Conservation (phyloP, 2,113 vertebrate genomes). For the Xiphophorus maculatus region DNA sequence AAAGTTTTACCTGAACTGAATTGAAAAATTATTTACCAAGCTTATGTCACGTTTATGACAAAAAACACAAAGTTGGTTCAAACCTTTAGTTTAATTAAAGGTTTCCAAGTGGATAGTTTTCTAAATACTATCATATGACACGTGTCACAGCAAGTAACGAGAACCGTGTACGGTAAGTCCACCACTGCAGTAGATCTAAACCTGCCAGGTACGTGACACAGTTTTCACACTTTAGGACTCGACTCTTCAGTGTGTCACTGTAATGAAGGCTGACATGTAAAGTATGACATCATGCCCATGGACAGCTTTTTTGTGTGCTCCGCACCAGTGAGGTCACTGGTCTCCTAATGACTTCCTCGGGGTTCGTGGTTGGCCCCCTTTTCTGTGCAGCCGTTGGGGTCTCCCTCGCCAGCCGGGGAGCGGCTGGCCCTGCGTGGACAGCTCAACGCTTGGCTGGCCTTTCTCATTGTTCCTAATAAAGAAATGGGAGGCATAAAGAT, state of each 20-base stretch:
- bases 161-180: constrained; percentile 1
- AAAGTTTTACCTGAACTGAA: no score
- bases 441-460: constrained; percentile 72
- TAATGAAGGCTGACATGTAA: constrained; percentile 75
- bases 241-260: constrained; percentile 37
- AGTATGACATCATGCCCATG: constrained; percentile 80
- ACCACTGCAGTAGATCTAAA: constrained; percentile 34
- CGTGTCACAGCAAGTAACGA: neutral
- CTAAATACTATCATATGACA: neutral
- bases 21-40: neutral
- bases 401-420: constrained; percentile 19
- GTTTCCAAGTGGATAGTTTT: neutral
- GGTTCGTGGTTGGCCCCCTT: constrained; percentile 60
- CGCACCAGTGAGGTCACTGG: constrained; percentile 77
- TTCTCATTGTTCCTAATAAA: constrained; percentile 80
- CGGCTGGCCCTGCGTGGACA: constrained; percentile 47
- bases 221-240: constrained; percentile 61
- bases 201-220: constrained; percentile 52
- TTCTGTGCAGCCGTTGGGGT: constrained; percentile 52
- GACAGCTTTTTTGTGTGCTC: constrained; percentile 69
- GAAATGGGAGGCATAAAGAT: constrained; percentile 75
- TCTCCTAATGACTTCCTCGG: constrained; percentile 79
- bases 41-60: neutral
- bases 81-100: neutral
- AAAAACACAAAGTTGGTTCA: neutral